Evolutionary conservation across 2,113 vertebrate species (phyloP), one percentile per base, ranked within the genome.

Genomic region (Dipodomys stephensi): DNA sequence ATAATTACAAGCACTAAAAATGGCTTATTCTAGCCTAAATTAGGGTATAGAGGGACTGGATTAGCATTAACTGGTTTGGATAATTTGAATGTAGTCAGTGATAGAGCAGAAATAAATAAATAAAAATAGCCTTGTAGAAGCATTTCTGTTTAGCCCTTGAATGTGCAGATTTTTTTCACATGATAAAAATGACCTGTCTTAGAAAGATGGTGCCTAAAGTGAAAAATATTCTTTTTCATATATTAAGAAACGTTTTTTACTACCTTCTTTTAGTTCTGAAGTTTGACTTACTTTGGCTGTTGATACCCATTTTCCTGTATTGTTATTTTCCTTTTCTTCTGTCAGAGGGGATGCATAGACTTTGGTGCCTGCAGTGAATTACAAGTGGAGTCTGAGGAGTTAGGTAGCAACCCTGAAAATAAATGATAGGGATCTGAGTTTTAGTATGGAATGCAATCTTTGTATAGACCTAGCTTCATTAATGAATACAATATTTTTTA

Each of bases 91-190:
- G 62, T 27, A 90, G 12, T 84, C 73, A 28, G 77, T 49, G 77
- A 90, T 57, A 68, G 6, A 86, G 35, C n/a, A 92, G 80, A 83
- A 94, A 76, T 88, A 83, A 87, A 65, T 32, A 67, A 87, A 65
- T 32, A 67, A 72, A 91, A 76, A 64, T 85, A 88, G 13, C 23
- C 46, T 20, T 78, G 23, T 46, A 84, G 25, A 81, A 84, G 10
- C 64, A 85, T 53, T 82, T 92, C 68, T 62, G 20, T 19, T 78
- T 28, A 88, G 53, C 92, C 74, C 86, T 74, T 88, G 79, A 76
- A 64, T 11, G 49, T 73, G 12, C 9, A 88, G 20, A 65, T 84
- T 81, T 79, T 79, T 72, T 71, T 49, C 8, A 39, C 57, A 20
- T 44, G n/a, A 78, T 81, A 7, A 95, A 85, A 90, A 78, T 82